Evolutionary conservation across 92 coral and sea anemone genomes (phyloP), one percentile per base, ranked within the genome.

Genomic region (Palythoa grandiflora): DNA sequence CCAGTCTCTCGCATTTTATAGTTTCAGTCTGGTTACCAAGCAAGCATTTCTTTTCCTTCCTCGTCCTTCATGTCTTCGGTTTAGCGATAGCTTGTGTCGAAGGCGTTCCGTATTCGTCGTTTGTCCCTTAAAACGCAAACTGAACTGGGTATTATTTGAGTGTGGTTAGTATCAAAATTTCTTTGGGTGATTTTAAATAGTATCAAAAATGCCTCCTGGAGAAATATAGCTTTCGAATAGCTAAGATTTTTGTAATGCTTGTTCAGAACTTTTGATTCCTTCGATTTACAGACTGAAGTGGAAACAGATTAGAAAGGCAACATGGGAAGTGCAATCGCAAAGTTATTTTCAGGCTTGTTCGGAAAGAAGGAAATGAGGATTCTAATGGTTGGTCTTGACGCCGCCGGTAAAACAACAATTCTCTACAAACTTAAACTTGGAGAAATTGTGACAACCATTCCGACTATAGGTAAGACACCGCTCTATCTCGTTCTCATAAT

Each of bases 301-400:
- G 44, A 53, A 77, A 53, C 66, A 10, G 48, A 54, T 21, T 38
- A 40, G 40, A 4, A 53, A 52, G 3, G 2, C 9, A 44, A 37
- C 54, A 87, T 87, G 89, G 92, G 92, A 16, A 38, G 71, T 60
- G 89, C 72, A 15, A 84, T 83, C 78, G 89, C 89, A 7, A 89
- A 87, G 44, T 10, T 89, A 20, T 89, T 89, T 73, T 83, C 73
- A 11, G 79, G 85, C 89, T 75, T 89, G 14, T 89, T 89, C 70
- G 89, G 92, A 38, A 89, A 89, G 85, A 89, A 89, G 70, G 92
- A 89, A 74, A 89, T 89, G 92, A 48, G 88, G 28, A 89, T 89
- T 6, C 78, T 89, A 39, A 89, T 89, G 92, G 90, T 88, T 9
- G 90, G 90, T 39, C 53, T 87, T 50, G 89, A 87, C 78, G 89